Evolutionary conservation across 2,797 vertebrate genomes (phyloP).

Genomic region (Nothura maculosa): DNA sequence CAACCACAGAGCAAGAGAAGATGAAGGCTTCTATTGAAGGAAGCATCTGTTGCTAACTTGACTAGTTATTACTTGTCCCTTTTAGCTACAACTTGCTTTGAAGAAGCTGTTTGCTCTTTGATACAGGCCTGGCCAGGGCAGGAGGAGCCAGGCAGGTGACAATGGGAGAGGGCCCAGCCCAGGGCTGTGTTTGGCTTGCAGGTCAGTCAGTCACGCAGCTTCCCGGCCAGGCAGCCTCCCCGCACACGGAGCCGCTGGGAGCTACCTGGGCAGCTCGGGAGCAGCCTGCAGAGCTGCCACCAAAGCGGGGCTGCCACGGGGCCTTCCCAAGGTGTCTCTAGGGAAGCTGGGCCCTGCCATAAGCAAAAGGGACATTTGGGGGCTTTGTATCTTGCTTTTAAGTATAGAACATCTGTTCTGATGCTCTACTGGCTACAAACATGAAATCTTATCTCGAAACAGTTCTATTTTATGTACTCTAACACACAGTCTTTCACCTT

Average conservation of each 20-base stretch:
- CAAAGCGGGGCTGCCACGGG: background rate
- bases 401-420: background rate
- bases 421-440: background rate
- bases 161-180: background rate
- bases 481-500: background rate
- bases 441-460: background rate
- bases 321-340: accelerated
- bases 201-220: slow-evolving; percentile 4
- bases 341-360: background rate
- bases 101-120: slow-evolving; percentile 9
- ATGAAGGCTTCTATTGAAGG: background rate
- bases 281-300: slow-evolving; percentile 61
- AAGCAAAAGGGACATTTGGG: accelerated
- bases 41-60: background rate
- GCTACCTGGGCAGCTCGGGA: background rate
- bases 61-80: background rate
- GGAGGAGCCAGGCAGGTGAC: background rate
- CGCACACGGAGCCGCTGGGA: background rate
- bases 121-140: background rate
- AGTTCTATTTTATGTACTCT: background rate
- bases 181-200: background rate
- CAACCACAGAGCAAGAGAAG: background rate
- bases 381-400: background rate
- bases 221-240: slow-evolving; percentile 30
- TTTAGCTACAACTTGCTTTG: slow-evolving; percentile 28